A percentile compares a stretch with the other conserved stretches of the same genome.
Evolutionary conservation across 2,888 invertebrate species (phyloP).

Genomic region (Anaspis maculata): DNA sequence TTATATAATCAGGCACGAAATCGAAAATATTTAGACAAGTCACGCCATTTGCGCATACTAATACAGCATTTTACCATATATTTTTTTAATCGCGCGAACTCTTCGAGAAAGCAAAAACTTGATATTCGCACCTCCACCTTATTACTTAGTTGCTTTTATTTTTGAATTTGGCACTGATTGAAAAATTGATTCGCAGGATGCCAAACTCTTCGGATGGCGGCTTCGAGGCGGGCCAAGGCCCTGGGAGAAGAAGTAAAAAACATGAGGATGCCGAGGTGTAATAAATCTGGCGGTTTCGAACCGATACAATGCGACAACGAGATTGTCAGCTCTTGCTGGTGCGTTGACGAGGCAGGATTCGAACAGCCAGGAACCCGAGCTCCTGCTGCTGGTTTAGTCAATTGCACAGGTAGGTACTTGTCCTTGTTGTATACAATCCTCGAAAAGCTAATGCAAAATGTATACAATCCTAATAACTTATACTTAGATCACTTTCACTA

Average conservation of each 20-base stretch:
- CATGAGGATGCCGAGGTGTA: constrained; percentile 63
- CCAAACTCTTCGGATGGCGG: constrained; percentile 55
- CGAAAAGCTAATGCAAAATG: constrained; percentile 2
- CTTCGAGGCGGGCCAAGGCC: constrained; percentile 54
- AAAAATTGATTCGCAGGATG: no score
- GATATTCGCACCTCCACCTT: no score
- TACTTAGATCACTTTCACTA: no score
- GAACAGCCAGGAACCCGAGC: constrained; percentile 71
- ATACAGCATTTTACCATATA: no score
- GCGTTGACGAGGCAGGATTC: constrained; percentile 70
- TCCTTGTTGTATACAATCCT: constrained; percentile 1
- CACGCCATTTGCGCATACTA: no score
- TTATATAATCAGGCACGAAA: no score
- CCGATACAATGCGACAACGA: constrained; percentile 69
- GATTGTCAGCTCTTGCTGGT: constrained; percentile 71
- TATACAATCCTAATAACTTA: no score
- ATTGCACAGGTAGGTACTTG: constrained; percentile 51
- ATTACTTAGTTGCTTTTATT: no score
- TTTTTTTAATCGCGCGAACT: no score
- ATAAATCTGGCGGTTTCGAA: constrained; percentile 65
- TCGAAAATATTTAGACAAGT: no score
- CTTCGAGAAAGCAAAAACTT: no score
- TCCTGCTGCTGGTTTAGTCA: constrained; percentile 54
- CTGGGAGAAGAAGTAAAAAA: constrained; percentile 43
- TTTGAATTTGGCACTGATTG: no score